A percentile compares a stretch with the other conserved stretches of the same genome.
Evolutionary conservation across 64 coral and sea anemone genomes (phyloP).

Genomic region (Stichodactyla helianthus): DNA sequence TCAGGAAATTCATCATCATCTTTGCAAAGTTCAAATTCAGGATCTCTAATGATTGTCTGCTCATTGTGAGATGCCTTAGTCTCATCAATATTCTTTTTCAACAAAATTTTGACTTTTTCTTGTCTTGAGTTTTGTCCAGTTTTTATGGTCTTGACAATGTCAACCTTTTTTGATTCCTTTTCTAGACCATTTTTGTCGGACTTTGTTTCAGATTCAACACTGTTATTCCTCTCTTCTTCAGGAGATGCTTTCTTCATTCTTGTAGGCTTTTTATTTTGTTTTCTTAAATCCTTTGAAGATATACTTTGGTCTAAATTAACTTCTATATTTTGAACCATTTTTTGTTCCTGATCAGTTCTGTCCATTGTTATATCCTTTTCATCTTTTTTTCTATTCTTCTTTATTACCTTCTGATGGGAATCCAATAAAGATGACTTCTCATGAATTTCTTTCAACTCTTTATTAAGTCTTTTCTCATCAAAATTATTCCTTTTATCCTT

Average conservation of each 20-base stretch:
- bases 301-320: neutral
- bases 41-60: neutral
- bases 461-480: neutral
- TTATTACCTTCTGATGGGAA: neutral
- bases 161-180: neutral
- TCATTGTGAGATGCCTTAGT: neutral
- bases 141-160: neutral
- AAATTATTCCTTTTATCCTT: neutral
- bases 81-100: neutral
- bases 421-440: neutral
- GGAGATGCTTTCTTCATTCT: neutral
- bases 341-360: neutral
- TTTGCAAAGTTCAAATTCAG: neutral
- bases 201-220: neutral
- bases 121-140: neutral
- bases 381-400: neutral
- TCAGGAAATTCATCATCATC: slow-evolving; percentile 43
- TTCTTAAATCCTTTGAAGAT: neutral
- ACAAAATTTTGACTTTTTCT: neutral
- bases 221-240: neutral
- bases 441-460: neutral
- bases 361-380: neutral
- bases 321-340: neutral
- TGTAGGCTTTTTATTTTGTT: neutral
- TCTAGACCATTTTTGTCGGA: neutral